A percentile compares a stretch with the other conserved stretches of the same genome.
Evolutionary conservation across 1,140 invertebrate species (phyloP).

Genomic region (Drosophila mauritiana): DNA sequence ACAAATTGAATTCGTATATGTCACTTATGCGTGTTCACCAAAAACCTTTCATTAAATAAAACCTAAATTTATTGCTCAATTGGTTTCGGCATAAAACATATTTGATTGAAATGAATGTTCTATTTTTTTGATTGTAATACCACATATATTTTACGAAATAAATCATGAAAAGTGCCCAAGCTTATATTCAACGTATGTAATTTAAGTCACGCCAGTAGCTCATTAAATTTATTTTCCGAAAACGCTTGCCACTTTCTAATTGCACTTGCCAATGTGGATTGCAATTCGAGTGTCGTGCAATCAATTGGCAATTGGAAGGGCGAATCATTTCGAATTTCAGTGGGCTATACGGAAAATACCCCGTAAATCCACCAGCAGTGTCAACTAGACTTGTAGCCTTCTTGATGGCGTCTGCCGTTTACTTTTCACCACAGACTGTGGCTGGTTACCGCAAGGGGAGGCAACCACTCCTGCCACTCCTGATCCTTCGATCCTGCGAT

Average conservation of each 20-base stretch:
- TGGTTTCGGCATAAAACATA: background rate
- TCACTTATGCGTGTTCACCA: too few species aligned
- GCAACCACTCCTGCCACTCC: background rate
- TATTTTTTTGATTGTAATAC: too few species aligned
- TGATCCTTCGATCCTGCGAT: slow-evolving; percentile 13
- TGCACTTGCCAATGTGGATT: slow-evolving; percentile 43
- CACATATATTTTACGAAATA: too few species aligned
- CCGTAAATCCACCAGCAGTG: slow-evolving; percentile 5
- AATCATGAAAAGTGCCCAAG: too few species aligned
- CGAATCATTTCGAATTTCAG: slow-evolving; percentile 15
- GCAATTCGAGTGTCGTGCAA: slow-evolving; percentile 20
- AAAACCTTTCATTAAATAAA: slow-evolving; percentile 8
- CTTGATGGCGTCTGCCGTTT: slow-evolving; percentile 44
- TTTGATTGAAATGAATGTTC: background rate
- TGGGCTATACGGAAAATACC: slow-evolving; percentile 1
- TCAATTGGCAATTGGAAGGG: slow-evolving; percentile 8
- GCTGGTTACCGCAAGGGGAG: slow-evolving; percentile 40
- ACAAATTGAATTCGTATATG: too few species aligned
- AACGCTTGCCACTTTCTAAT: slow-evolving; percentile 29
- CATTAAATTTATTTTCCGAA: slow-evolving; percentile 14
- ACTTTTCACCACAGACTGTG: slow-evolving; percentile 56
- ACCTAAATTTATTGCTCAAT: background rate
- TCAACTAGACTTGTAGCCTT: slow-evolving; percentile 30
- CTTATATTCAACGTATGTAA: too few species aligned
- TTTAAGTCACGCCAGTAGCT: background rate